A percentile compares a stretch with the other conserved stretches of the same genome.
Conservation (phyloP, 2,888 invertebrate genomes). For the Pachliopta kotzebuea region DNA sequence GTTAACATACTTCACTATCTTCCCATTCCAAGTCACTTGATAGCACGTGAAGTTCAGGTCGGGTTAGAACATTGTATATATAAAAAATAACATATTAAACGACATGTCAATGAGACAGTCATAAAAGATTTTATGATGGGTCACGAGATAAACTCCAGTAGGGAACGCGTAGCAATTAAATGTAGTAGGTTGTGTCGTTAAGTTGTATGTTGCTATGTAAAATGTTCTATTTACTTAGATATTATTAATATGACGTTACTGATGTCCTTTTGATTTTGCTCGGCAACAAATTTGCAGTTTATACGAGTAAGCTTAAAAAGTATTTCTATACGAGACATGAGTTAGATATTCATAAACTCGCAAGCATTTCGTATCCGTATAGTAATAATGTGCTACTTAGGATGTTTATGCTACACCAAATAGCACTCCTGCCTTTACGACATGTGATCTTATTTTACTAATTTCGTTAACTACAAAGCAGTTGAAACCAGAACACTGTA, state of each 20-base stretch:
- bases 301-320: too few species aligned
- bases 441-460: too few species aligned
- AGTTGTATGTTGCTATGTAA: not conserved
- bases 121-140: slow-evolving; percentile 22
- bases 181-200: not conserved
- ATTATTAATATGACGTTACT: not conserved
- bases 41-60: not conserved
- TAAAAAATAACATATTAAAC: not conserved
- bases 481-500: too few species aligned
- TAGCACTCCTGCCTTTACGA: too few species aligned
- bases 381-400: too few species aligned
- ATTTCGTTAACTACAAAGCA: too few species aligned
- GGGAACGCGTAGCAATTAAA: slow-evolving; percentile 8
- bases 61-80: not conserved
- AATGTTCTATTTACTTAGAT: not conserved
- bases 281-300: not conserved
- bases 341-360: too few species aligned
- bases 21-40: not conserved
- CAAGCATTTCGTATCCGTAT: too few species aligned
- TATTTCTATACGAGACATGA: too few species aligned
- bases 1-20: too few species aligned
- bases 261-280: not conserved
- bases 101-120: slow-evolving; percentile 6
- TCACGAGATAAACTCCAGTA: slow-evolving; percentile 21
- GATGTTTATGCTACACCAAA: too few species aligned